Base-by-base conservation (phyloP, 2,113 vertebrate species). In the Lagenorhynchus albirostris region DNA sequence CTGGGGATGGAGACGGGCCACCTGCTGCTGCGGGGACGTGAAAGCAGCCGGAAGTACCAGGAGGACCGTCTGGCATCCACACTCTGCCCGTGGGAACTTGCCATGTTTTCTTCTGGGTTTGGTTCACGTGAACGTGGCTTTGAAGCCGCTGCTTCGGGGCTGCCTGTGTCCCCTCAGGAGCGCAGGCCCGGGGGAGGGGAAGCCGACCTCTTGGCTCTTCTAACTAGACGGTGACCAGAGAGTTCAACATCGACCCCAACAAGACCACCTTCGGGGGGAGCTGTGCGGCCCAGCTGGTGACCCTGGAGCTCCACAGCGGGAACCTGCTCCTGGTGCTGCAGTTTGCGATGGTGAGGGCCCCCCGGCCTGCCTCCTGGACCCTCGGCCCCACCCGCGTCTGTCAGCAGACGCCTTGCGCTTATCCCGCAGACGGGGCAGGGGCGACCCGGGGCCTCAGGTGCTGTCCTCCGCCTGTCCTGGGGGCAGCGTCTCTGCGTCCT, bases 261-360 rank as follows among this genome's bases (percentile, higher is more conserved):
- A 97, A 98, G 83, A 99, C 99, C 14, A 93, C 0, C 2, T 3
- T 36, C 21, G 92, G 70, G 3, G 99, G 99, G 76, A 99, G 8
- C 3, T 99, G 99, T 5, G 79, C 86, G 14, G 41, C 85, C 83
- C 96, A 21, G 0, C 98, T 76, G 44, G 99, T 99, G 36, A 91
- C 95, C 12, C 96, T 99, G 97, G 95, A 92, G n/a, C 79, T 99
- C 94, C 96, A 31, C 11, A 98, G 98, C 17, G 98, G 84, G 21
- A 76, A 91, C 55, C 96, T 87, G 0, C 81, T 26, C n/a, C 95
- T 99, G 63, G 53, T 0, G 80, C 99, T 99, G 97, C 96, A 18
- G 63, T 99, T 99, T 67, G 98, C 90, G 0, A 55, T 99, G 99
- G 99, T 99, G 98, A 99, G 98, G 38, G 4, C 82, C 68, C 47